These are phyloP conservation scores for Pachyrhynchus sulphureomaculatus DNA, from an alignment of 1,140 invertebrate genomes.

Conservation along the genomic window DNA sequence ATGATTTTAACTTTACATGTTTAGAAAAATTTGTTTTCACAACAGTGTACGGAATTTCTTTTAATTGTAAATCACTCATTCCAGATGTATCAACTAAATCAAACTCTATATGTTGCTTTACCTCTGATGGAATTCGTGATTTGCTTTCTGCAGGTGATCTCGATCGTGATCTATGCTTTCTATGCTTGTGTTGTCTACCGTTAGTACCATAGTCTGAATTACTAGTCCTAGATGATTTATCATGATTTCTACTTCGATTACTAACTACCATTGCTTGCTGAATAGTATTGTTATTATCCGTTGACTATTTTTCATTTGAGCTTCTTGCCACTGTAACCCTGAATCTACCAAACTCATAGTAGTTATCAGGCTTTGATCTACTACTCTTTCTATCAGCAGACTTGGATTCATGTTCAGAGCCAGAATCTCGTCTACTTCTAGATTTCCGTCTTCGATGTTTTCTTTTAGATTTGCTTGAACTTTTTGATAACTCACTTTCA, in stretches of 20 bases:
- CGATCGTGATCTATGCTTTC: slow-evolving; percentile 69
- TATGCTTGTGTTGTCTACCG: slow-evolving; percentile 58
- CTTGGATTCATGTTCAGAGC: slow-evolving; percentile 56
- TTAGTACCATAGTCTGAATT: slow-evolving; percentile 13
- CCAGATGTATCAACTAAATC: slow-evolving; percentile 84
- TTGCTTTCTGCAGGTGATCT: slow-evolving; percentile 69
- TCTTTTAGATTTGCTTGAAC: slow-evolving; percentile 69
- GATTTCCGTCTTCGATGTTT: slow-evolving; percentile 72
- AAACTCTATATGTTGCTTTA: slow-evolving; percentile 85
- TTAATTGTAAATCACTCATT: slow-evolving; percentile 84
- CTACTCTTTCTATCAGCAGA: slow-evolving; percentile 39
- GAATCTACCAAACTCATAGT: slow-evolving; percentile 75
- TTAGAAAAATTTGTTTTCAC: slow-evolving; percentile 69
- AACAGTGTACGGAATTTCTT: slow-evolving; percentile 90
- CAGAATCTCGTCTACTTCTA: slow-evolving; percentile 59
- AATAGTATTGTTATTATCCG: slow-evolving; percentile 59
- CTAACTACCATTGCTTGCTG: slow-evolving; percentile 68
- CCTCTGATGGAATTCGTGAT: slow-evolving; percentile 67
- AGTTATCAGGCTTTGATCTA: slow-evolving; percentile 30
- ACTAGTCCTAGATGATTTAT: slow-evolving; percentile 16
- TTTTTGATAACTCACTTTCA: slow-evolving; percentile 82
- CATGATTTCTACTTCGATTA: slow-evolving; percentile 46
- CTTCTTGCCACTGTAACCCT: slow-evolving; percentile 83
- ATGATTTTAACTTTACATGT: slow-evolving; percentile 58
- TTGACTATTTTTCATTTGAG: slow-evolving; percentile 67